Conservation (phyloP, 2,797 vertebrate species). For the Myotis myotis region DNA sequence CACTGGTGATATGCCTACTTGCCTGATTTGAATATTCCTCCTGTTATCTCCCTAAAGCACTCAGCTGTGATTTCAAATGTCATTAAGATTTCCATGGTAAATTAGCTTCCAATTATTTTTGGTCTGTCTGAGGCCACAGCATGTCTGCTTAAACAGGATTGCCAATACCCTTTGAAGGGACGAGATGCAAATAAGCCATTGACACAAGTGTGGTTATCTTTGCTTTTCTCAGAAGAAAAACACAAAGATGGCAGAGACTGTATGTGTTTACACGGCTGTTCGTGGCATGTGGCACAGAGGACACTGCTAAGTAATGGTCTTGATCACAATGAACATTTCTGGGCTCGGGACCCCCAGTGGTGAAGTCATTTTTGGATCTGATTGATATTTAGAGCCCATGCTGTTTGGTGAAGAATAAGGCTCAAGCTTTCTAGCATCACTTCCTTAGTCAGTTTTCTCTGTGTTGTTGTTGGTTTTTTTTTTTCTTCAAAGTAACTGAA, state of each 20-base stretch:
- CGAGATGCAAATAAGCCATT: neutral
- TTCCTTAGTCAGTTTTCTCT: conserved; percentile 22
- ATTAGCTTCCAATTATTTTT: conserved; percentile 74
- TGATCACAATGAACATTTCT: neutral
- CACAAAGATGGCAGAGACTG: neutral
- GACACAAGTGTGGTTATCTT: neutral
- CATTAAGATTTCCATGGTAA: conserved; percentile 76
- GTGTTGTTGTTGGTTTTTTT: neutral
- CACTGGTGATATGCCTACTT: conserved; percentile 45
- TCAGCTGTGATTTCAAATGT: conserved; percentile 75
- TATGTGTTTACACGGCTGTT: neutral
- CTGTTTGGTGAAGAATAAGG: conserved; percentile 8
- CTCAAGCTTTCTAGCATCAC: neutral
- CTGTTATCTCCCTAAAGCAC: conserved; percentile 66
- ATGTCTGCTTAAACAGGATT: neutral
- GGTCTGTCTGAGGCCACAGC: conserved; percentile 34
- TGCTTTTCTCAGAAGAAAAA: neutral
- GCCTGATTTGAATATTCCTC: conserved; percentile 47
- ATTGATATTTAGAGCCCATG: neutral
- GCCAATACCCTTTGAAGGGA: neutral
- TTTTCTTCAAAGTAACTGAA: conserved; percentile 37
- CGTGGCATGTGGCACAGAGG: neutral
- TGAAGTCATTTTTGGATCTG: conserved; percentile 24
- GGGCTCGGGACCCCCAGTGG: neutral
- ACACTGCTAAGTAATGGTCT: neutral